These are phyloP conservation scores for Chrysopa pallens DNA, from an alignment of 1,140 invertebrate species.

Conservation along the genomic window DNA sequence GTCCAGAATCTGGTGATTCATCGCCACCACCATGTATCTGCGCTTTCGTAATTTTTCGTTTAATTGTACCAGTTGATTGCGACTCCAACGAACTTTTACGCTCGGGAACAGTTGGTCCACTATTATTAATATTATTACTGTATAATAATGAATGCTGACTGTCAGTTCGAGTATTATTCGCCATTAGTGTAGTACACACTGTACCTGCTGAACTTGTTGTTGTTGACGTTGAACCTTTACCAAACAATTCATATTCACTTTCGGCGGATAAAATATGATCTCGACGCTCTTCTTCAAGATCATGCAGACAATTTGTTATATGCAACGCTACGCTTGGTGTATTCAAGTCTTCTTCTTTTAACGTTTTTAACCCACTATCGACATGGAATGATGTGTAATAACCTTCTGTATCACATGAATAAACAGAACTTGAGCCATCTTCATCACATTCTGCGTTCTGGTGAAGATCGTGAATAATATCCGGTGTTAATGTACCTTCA, in stretches of 20 bases:
- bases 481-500: constrained; percentile 69
- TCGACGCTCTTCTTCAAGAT: constrained; percentile 10
- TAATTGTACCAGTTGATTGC: constrained; percentile 34
- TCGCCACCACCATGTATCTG: constrained; percentile 42
- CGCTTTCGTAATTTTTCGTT: constrained; percentile 34
- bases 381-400: constrained; percentile 95
- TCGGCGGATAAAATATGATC: constrained; percentile 31
- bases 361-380: constrained; percentile 78
- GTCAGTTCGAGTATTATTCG: constrained; percentile 19
- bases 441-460: constrained; percentile 30
- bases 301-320: constrained; percentile 31
- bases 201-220: constrained; percentile 80
- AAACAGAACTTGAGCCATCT: constrained; percentile 82
- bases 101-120: constrained; percentile 52
- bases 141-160: constrained; percentile 32
- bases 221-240: constrained; percentile 72
- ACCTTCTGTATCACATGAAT: constrained; percentile 90
- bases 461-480: constrained; percentile 49
- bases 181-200: constrained; percentile 62
- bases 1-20: constrained; percentile 57
- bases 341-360: constrained; percentile 56
- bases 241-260: constrained; percentile 78
- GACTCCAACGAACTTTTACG: constrained; percentile 44
- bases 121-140: constrained; percentile 1
- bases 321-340: constrained; percentile 34